These are phyloP conservation scores for Ctena decussata DNA, from an alignment of 2,888 invertebrate genomes.

Conservation along the genomic window DNA sequence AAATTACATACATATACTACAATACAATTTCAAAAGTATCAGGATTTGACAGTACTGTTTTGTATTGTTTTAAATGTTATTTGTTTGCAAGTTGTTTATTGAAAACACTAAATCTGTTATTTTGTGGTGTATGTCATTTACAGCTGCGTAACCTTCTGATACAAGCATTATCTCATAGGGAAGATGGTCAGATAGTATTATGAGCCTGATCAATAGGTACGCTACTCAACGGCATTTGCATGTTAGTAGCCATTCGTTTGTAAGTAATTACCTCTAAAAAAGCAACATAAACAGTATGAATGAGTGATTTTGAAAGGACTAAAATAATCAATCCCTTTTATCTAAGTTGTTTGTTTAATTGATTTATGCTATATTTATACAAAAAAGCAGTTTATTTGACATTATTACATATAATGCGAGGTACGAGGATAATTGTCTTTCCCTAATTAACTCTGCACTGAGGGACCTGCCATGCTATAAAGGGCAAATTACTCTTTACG, in stretches of 20 bases:
- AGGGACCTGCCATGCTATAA: neutral
- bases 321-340: conserved; percentile 1
- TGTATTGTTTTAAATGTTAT: no score
- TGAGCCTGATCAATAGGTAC: neutral
- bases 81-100: no score
- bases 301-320: neutral
- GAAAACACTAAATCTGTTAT: no score
- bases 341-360: neutral
- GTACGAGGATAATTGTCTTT: neutral
- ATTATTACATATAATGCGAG: neutral
- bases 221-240: conserved; percentile 1
- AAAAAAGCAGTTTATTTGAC: neutral
- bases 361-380: neutral
- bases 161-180: neutral
- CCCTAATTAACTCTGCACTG: neutral
- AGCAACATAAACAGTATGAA: conserved; percentile 2
- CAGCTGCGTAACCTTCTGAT: neutral
- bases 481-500: neutral
- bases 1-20: no score
- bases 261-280: conserved; percentile 1
- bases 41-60: no score
- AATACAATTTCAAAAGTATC: no score
- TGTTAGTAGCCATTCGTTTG: neutral
- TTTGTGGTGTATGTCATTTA: no score
- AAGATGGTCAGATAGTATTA: neutral